Percentiles rank a stretch among this genome's conserved stretches.
Evolutionary conservation across 2,888 invertebrate genomes (phyloP).

Genomic region (Drosophila anomelani): DNA sequence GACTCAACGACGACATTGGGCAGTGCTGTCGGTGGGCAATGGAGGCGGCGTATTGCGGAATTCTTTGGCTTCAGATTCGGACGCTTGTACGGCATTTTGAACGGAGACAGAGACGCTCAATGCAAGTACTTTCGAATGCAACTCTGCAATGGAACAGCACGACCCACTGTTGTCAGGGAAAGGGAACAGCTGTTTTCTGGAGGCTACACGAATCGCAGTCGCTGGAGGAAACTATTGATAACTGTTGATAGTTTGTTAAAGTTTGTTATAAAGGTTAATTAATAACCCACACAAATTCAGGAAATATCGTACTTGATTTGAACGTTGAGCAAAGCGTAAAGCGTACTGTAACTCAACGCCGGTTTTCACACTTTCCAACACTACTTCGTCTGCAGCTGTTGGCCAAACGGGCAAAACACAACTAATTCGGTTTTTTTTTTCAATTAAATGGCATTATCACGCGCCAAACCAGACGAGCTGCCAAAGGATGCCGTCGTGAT

Average conservation of each 20-base stretch:
- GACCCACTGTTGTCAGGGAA: not conserved
- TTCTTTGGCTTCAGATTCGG: slow-evolving; percentile 12
- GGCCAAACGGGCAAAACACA: not conserved
- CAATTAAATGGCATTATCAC: slow-evolving; percentile 86
- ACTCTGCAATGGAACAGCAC: slow-evolving; percentile 2
- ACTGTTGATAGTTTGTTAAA: not conserved
- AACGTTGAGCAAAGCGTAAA: no score
- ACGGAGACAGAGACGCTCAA: not conserved
- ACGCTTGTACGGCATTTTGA: slow-evolving; percentile 56
- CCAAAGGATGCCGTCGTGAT: slow-evolving; percentile 88
- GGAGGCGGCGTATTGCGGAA: slow-evolving; percentile 14
- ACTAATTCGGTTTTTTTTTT: slow-evolving; percentile 26
- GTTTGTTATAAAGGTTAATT: not conserved
- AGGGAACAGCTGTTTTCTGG: slow-evolving; percentile 3
- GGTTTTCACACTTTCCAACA: slow-evolving; percentile 18
- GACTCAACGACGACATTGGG: slow-evolving; percentile 35
- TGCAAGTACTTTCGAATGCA: not conserved
- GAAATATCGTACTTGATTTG: not conserved
- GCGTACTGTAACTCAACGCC: slow-evolving; percentile 4
- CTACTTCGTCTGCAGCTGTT: slow-evolving; percentile 10
- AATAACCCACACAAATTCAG: not conserved
- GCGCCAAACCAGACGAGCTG: slow-evolving; percentile 84
- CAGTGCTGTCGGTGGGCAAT: not conserved
- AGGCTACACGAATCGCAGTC: no score
- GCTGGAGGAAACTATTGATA: not conserved